Base-by-base conservation (phyloP, 2,888 invertebrate species). In the Antheraea yamamai region DNA sequence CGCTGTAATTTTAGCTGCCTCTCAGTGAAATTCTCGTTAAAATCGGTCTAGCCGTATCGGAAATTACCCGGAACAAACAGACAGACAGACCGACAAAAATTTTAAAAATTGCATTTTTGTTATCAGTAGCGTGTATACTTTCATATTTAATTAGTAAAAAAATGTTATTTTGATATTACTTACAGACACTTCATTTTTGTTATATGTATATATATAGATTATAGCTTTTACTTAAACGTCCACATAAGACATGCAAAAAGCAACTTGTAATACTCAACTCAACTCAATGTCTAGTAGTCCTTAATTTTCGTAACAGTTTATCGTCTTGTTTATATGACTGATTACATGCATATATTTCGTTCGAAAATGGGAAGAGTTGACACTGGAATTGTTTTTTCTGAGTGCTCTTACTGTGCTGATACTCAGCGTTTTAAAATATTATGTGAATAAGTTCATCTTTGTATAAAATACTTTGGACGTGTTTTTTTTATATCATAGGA, bases 291-390 rank as follows among this genome's bases (percentile, higher is more conserved):
- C 52, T 80, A 72, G 75, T 74, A 79, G 78, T 83, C 79, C 76
- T 85, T 81, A 84, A 84, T 81, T 82, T 82, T 82, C 74, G 85
- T 83, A 81, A 84, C 85, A 81, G 84, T 82, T 85, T 85, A 85
- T 81, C 30, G n/a, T 23, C 12, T 20, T 23, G 70, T 26, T 74
- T 61, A 30, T 61, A 74, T n/a, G 47, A n/a, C 47, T 30, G 47
- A 74, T 39, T 79, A 78, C 26, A 64, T 26, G 14, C 3, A 64
- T 26, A 20, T 4, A 3, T 23, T 58, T 10, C 10, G 10, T 20
- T 7, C 7, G 10, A 23, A 26, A 64, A 23, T 4, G 7, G 2
- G 58, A n/a, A 20, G 18, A 6, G 18, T 55, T 55, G 55, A 16
- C 55, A 55, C 20, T 55, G 55, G 18, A 55, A 55, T 55, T 18